Conservation (phyloP, 2,113 vertebrate species). For the Parus major region DNA sequence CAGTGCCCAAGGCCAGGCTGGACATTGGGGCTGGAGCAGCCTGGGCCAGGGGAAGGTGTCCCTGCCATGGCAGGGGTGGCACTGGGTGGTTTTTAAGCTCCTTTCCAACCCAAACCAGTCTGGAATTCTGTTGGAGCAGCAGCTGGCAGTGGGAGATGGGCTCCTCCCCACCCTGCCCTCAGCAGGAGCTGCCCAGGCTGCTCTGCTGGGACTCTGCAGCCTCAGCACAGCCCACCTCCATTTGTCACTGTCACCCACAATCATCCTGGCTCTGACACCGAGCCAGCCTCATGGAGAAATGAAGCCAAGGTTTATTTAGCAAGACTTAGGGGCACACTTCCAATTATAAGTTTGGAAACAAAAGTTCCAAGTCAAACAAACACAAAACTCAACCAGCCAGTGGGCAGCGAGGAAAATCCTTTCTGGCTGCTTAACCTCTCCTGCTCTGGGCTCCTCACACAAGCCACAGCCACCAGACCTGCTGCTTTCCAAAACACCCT, state of each 20-base stretch:
- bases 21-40: not conserved
- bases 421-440: not conserved
- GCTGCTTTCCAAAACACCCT: not conserved
- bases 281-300: not conserved
- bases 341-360: not conserved
- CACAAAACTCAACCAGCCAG: not conserved
- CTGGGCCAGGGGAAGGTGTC: not conserved
- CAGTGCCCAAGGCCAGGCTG: not conserved
- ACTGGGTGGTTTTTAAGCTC: not conserved
- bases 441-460: not conserved
- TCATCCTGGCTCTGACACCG: not conserved
- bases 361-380: not conserved
- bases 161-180: not conserved
- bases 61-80: not conserved
- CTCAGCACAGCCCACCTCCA: not conserved
- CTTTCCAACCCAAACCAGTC: not conserved
- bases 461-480: not conserved
- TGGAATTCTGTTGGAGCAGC: not conserved
- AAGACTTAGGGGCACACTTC: not conserved
- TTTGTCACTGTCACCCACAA: slow-evolving; percentile 23
- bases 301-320: slow-evolving; percentile 2
- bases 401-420: not conserved
- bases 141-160: not conserved
- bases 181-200: not conserved
- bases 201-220: not conserved